Base-by-base conservation (phyloP, 1,140 invertebrate genomes). In the Chlorops oryzae region DNA sequence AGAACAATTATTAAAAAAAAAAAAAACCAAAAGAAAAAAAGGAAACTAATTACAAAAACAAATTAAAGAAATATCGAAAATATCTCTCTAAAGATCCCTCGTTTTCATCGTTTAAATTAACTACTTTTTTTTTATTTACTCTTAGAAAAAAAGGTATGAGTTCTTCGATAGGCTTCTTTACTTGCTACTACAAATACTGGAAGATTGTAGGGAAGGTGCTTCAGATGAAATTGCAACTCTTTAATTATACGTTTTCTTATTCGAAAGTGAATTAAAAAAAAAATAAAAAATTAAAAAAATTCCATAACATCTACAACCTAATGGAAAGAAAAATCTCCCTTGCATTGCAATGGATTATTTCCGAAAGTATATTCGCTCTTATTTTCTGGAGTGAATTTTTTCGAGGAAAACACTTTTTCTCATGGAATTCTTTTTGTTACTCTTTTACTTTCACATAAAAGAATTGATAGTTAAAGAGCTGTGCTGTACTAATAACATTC, bases 151-250 rank as follows among this genome's bases (percentile, higher is more conserved):
- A 32, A 32, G n/a, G n/a, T n/a, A 32, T 13, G 7, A 32, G 27
- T 25, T 41, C 15, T 21, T 37, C 39, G 22, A 27, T 49, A 20
- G 39, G 44, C 17, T 6, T 34, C 39, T 40, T 20, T 38, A 45
- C 50, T 35, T 51, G 43, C 49, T 27, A 34, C 44, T 21, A 43
- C 37, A 25, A 35, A 7, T 21, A 32, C 27, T 9, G 7, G n/a
- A 7, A 32, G 27, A 32, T 13, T n/a, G n/a, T n/a, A n/a, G n/a
- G n/a, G n/a, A n/a, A 32, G 7, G n/a, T 32, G 27, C 27, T 32
- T 32, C 27, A 32, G n/a, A n/a, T 13, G n/a, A n/a, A 9, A 32
- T 32, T 9, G n/a, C 7, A 32, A 7, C 27, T 32, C n/a, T 32
- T 32, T 13, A n/a, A 9, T 32, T 13, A 32, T 9, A 32, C n/a